Evolutionary conservation across 2,888 invertebrate genomes (phyloP).

Genomic region (Hesperia comma): DNA sequence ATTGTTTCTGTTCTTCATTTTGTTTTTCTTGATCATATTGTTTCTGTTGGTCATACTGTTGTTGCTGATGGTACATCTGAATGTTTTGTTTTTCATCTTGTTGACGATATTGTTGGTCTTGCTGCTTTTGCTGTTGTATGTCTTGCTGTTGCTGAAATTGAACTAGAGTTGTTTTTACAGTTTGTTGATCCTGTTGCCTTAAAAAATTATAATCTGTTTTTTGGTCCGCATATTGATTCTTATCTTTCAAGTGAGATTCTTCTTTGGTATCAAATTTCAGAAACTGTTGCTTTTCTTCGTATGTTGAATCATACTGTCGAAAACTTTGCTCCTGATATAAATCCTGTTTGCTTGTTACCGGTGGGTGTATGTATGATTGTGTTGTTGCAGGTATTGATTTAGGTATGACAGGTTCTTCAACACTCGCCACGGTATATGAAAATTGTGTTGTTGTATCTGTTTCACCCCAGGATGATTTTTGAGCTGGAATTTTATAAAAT

Average conservation of each 20-base stretch:
- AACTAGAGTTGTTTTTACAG: slow-evolving; percentile 15
- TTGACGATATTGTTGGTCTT: slow-evolving; percentile 37
- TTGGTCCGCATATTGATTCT: slow-evolving; percentile 48
- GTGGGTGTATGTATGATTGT: slow-evolving; percentile 65
- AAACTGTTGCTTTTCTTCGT: slow-evolving; percentile 52
- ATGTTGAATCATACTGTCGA: slow-evolving; percentile 59
- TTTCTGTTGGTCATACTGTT: slow-evolving; percentile 42
- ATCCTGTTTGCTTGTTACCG: slow-evolving; percentile 65
- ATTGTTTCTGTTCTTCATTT: slow-evolving; percentile 43
- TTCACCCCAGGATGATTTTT: slow-evolving; percentile 76
- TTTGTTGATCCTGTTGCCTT: slow-evolving; percentile 39
- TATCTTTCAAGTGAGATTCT: slow-evolving; percentile 45
- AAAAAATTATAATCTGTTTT: slow-evolving; percentile 49
- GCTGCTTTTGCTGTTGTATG: slow-evolving; percentile 20
- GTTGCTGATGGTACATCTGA: slow-evolving; percentile 37
- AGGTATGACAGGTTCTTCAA: slow-evolving; percentile 62
- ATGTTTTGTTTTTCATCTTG: slow-evolving; percentile 32
- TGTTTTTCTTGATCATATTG: slow-evolving; percentile 41
- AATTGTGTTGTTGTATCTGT: slow-evolving; percentile 66
- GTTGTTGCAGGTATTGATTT: slow-evolving; percentile 66
- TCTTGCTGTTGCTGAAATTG: slow-evolving; percentile 31
- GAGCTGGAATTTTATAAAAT: slow-evolving; percentile 73
- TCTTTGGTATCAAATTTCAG: slow-evolving; percentile 48
- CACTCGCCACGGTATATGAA: slow-evolving; percentile 68
- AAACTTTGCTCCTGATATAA: slow-evolving; percentile 56